phyloP scores from a whole-genome alignment of 2,888 invertebrate species.

The Cabera pusaria region DNA sequence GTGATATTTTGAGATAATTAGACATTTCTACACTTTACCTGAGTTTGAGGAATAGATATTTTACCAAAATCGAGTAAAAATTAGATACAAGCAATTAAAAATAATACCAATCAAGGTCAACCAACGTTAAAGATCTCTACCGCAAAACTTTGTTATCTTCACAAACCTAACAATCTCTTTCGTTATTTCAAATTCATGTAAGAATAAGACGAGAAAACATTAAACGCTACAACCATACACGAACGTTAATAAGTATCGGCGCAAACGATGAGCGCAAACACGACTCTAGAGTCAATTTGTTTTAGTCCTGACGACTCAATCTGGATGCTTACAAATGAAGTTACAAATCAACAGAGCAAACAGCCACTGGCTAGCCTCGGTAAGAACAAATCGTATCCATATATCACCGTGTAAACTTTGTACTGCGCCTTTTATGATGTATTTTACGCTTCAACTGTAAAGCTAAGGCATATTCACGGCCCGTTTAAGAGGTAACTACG shows the following conservation, averaged over 20 bases:
- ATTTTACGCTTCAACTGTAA: conserved; percentile 45
- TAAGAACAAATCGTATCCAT: conserved; percentile 59
- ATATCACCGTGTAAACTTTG: conserved; percentile 50
- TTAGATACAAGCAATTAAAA: too few species aligned
- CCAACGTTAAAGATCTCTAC: too few species aligned
- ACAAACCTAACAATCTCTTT: not conserved
- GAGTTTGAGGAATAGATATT: too few species aligned
- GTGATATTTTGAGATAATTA: too few species aligned
- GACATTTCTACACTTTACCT: too few species aligned
- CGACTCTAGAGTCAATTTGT: conserved; percentile 36
- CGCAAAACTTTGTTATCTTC: not conserved
- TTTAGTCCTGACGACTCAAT: conserved; percentile 48
- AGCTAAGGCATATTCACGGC: conserved; percentile 42
- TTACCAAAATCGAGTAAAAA: too few species aligned
- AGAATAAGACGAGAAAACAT: conserved; percentile 6
- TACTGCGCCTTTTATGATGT: conserved; percentile 59
- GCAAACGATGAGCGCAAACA: conserved; percentile 29
- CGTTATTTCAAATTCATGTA: conserved; percentile 7
- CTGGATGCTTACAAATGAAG: conserved; percentile 46
- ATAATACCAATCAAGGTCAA: too few species aligned
- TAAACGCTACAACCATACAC: conserved; percentile 12
- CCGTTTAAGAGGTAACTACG: conserved; percentile 45
- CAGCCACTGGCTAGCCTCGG: conserved; percentile 42
- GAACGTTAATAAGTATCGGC: conserved; percentile 23
- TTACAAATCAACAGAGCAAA: conserved; percentile 60